Evolutionary conservation across 2,113 vertebrate species (phyloP).

Genomic region (Numenius arquata): DNA sequence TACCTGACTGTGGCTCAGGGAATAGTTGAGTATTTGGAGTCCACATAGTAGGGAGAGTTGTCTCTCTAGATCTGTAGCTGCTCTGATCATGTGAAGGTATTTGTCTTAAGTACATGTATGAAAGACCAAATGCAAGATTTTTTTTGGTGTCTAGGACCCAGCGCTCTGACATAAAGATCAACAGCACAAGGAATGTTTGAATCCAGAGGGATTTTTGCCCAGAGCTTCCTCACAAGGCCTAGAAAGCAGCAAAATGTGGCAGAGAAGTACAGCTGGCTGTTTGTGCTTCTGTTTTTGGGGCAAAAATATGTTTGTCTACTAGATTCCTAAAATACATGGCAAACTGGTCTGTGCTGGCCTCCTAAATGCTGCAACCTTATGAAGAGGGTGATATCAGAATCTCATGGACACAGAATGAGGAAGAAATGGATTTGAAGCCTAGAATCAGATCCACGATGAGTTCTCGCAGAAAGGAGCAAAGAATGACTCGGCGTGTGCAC

Average conservation of each 20-base stretch:
- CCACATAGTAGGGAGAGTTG: not conserved
- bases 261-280: not conserved
- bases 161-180: not conserved
- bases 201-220: not conserved
- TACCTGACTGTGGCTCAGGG: not conserved
- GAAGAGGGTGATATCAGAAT: not conserved
- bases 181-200: not conserved
- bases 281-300: not conserved
- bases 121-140: not conserved
- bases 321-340: not conserved
- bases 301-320: not conserved
- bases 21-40: not conserved
- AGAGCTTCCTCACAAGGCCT: not conserved
- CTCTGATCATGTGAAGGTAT: not conserved
- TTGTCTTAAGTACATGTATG: not conserved
- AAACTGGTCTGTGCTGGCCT: not conserved
- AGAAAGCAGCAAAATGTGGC: not conserved
- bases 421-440: not conserved
- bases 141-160: not conserved
- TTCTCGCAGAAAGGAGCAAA: not conserved
- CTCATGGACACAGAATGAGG: not conserved
- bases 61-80: not conserved
- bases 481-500: not conserved
- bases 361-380: not conserved
- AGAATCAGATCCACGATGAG: not conserved